Evolutionary conservation across 2,797 vertebrate species (phyloP).

Genomic region (Halcyon smyrnensis): DNA sequence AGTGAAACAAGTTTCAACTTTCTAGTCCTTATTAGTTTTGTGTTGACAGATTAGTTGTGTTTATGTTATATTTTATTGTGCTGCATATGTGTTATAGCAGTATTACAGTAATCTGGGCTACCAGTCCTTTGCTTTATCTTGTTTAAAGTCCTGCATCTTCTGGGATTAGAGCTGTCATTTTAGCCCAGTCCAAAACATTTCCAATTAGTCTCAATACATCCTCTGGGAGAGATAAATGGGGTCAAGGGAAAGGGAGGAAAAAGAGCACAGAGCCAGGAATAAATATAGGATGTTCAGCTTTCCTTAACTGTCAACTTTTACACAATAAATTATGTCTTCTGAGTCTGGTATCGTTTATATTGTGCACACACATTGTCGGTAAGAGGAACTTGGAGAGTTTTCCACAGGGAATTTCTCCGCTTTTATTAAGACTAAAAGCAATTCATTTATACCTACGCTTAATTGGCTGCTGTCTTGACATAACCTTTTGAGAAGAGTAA

Average conservation of each 20-base stretch:
- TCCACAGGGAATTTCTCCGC: neutral
- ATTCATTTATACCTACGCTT: neutral
- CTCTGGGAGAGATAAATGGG: neutral
- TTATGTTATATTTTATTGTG: neutral
- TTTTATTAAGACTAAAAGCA: slow-evolving; percentile 25
- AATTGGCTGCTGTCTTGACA: slow-evolving; percentile 20
- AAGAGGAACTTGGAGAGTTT: neutral
- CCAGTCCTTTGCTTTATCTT: neutral
- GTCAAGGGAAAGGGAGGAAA: neutral
- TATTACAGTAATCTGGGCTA: neutral
- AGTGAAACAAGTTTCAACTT: neutral
- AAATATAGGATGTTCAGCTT: neutral
- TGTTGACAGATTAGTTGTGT: neutral
- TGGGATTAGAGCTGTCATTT: neutral
- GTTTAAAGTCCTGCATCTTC: neutral
- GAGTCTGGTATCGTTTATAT: neutral
- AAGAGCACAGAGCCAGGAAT: neutral
- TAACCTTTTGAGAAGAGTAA: neutral
- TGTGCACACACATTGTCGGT: neutral
- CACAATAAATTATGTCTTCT: neutral
- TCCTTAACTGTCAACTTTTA: neutral
- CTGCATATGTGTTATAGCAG: neutral
- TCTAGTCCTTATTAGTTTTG: neutral
- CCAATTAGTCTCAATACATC: neutral
- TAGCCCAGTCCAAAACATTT: neutral